phyloP scores from a whole-genome alignment of 2,113 vertebrate genomes.

The Alexandromys fortis region DNA sequence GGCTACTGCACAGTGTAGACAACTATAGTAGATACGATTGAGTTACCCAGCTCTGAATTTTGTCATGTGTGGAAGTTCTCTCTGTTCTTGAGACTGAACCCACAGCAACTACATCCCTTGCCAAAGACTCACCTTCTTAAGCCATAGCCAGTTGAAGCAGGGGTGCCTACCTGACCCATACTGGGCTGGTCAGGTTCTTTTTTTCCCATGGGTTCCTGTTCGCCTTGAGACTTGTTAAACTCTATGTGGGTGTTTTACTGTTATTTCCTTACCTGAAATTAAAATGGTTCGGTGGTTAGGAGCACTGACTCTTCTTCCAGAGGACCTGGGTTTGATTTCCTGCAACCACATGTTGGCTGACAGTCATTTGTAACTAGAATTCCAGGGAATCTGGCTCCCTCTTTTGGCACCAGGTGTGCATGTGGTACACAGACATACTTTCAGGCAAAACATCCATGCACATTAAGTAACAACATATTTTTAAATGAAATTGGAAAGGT shows the following conservation, averaged over 20 bases:
- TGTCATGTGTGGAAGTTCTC: neutral
- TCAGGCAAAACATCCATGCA: neutral
- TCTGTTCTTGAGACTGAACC: neutral
- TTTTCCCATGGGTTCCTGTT: neutral
- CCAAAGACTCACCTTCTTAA: neutral
- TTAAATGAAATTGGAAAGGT: neutral
- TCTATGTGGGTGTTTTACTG: neutral
- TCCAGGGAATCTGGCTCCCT: neutral
- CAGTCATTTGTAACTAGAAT: neutral
- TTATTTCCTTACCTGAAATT: constrained; percentile 45
- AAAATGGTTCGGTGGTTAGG: neutral
- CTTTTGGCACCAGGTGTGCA: neutral
- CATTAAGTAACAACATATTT: neutral
- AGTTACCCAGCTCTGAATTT: neutral
- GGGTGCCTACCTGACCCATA: neutral
- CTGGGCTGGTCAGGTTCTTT: neutral
- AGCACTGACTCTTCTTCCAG: neutral
- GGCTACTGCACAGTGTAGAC: neutral
- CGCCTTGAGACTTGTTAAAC: constrained; percentile 7
- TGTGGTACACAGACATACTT: neutral
- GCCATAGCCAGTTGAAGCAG: neutral
- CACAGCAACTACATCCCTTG: neutral
- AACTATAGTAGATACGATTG: neutral
- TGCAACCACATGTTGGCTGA: neutral
- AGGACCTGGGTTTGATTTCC: neutral